Base-by-base conservation (phyloP, 1,140 invertebrate genomes). In the Hormaphis cornu region DNA sequence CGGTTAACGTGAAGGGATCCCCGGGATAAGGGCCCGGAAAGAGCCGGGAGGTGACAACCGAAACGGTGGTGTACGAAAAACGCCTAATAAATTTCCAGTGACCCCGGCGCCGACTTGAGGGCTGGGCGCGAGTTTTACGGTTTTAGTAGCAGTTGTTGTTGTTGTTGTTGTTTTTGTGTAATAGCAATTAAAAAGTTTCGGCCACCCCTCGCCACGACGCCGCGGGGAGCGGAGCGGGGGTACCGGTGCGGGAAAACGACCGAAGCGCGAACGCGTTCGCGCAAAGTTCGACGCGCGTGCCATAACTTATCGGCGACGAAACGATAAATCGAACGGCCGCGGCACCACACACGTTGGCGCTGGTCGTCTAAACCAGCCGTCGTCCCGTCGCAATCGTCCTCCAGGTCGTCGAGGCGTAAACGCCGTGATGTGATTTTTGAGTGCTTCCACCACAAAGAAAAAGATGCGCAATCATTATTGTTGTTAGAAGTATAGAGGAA, bases 111-210 rank as follows among this genome's bases (percentile, higher is more conserved):
- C 7, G 30, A 53, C 12, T 24, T 9, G 7, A 53, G n/a, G 10
- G 12, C 4, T 7, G 24, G 52, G 28, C 20, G 54, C 54, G 54
- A 56, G 54, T 37, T 56, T 56, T 56, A 56, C 54, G 14, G 53
- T 24, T 58, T 30, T 35, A 20, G 53, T 54, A 33, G 52, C 26
- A 26, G 44, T 48, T 46, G 18, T 46, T 46, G 18, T n/a, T n/a
- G n/a, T n/a, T n/a, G n/a, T n/a, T n/a, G n/a, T n/a, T n/a, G n/a
- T 54, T 54, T 56, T 37, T 40, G 20, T 40, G 24, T n/a, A n/a
- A n/a, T n/a, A 26, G 54, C 54, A 58, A 58, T 58, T 58, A 58
- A 37, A 58, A 58, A 40, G 30, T 56, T 58, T 40, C 20, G 22
- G 54, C 9, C 5, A 18, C 53, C 20, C 37, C 5, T 10, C 30